Percentiles rank a stretch among this genome's conserved stretches.
phyloP scores from a whole-genome alignment of 1,140 invertebrate species.

The Cydia strobilella region DNA sequence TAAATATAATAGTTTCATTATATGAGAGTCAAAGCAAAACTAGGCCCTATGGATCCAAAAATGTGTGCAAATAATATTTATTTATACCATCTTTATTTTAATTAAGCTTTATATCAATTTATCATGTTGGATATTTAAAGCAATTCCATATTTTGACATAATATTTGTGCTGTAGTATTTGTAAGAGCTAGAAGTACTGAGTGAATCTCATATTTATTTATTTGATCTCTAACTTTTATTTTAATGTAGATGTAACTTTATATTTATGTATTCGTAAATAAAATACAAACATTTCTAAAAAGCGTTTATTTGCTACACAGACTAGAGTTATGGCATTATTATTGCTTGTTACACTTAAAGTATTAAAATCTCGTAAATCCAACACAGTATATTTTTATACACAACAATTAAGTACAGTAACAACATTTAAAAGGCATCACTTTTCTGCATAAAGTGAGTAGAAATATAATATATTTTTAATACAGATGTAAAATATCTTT shows the following conservation, averaged over 20 bases:
- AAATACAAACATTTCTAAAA: constrained; percentile 20
- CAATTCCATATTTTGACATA: too few relatives aligned
- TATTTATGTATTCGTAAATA: not conserved
- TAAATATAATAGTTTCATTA: too few relatives aligned
- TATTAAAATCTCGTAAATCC: constrained; percentile 29
- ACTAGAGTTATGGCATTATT: constrained; percentile 30
- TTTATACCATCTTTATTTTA: too few relatives aligned
- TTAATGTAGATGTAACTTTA: constrained; percentile 2
- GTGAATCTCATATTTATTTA: not conserved
- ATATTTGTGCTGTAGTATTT: too few relatives aligned
- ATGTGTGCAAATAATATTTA: too few relatives aligned
- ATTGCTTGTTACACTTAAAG: constrained; percentile 32
- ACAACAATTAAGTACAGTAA: constrained; percentile 28
- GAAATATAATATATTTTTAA: not conserved
- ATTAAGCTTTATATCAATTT: too few relatives aligned
- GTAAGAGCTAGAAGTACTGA: too few relatives aligned
- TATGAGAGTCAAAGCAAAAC: too few relatives aligned
- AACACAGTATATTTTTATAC: constrained; percentile 11
- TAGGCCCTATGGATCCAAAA: too few relatives aligned
- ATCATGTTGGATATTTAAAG: too few relatives aligned
- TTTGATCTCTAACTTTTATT: constrained; percentile 20
- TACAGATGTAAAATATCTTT: not conserved
- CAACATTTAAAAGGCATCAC: constrained; percentile 20
- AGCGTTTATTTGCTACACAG: constrained; percentile 25
- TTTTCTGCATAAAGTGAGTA: not conserved